Conservation (phyloP, 1,140 invertebrate genomes). For the Xylocopa sonorina region DNA sequence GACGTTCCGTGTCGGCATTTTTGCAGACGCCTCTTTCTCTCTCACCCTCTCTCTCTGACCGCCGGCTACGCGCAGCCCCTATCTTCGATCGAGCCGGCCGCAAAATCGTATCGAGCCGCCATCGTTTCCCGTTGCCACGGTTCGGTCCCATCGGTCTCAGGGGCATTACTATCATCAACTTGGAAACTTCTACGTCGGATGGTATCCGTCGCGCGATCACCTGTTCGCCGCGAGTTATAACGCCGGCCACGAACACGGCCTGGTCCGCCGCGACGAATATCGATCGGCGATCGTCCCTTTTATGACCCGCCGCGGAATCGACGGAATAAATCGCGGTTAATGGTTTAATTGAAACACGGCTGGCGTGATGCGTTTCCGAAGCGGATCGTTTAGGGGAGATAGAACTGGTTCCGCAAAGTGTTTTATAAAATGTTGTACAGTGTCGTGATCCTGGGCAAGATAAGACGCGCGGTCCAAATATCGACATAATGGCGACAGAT, state of each 20-base stretch:
- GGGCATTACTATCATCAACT: conserved; percentile 64
- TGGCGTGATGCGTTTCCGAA: too few species aligned
- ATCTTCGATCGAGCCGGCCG: conserved; percentile 37
- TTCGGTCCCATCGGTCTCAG: conserved; percentile 29
- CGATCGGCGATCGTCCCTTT: not conserved
- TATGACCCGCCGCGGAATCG: not conserved
- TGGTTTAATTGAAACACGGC: conserved; percentile 13
- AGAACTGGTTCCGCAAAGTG: not conserved
- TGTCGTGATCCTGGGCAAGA: too few species aligned
- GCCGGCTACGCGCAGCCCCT: conserved; percentile 27
- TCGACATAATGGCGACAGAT: too few species aligned
- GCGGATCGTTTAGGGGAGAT: too few species aligned
- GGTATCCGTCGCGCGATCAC: conserved; percentile 49
- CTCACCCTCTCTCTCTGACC: too few species aligned
- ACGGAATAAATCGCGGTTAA: not conserved
- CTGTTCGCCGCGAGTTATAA: conserved; percentile 48
- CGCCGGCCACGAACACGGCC: not conserved
- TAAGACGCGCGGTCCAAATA: too few species aligned
- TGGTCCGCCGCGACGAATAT: not conserved
- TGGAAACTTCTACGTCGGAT: conserved; percentile 29
- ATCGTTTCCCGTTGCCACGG: conserved; percentile 55
- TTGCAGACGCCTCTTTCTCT: conserved; percentile 53
- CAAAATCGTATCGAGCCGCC: conserved; percentile 55
- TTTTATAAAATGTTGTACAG: not conserved
- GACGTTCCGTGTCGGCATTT: conserved; percentile 35